phyloP scores from a whole-genome alignment of 2,888 invertebrate species.

The Spilosoma lubricipeda region DNA sequence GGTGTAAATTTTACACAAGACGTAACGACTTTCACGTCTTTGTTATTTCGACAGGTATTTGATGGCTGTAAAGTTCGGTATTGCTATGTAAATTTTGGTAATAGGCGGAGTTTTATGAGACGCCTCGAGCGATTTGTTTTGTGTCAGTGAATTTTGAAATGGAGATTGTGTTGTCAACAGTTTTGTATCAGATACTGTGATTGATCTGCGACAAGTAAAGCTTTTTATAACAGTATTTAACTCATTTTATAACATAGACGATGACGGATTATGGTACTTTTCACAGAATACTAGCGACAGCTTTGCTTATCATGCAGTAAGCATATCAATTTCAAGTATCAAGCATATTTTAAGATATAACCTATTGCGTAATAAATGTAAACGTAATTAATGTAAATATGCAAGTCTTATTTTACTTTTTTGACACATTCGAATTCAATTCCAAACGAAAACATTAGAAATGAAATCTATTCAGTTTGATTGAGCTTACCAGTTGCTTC shows the following conservation, averaged over 20 bases:
- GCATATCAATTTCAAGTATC: too few species aligned
- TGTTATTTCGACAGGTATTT: conserved; percentile 50
- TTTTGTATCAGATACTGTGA: not conserved
- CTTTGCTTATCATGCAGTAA: too few species aligned
- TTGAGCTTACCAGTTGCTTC: too few species aligned
- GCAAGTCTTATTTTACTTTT: too few species aligned
- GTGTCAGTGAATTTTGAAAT: not conserved
- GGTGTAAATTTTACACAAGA: conserved; percentile 36
- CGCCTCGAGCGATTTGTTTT: conserved; percentile 6
- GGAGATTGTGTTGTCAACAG: not conserved
- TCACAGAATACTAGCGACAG: not conserved
- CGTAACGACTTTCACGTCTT: conserved; percentile 50
- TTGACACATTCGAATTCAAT: too few species aligned
- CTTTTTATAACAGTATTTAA: not conserved
- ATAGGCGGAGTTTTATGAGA: conserved; percentile 32
- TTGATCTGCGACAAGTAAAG: not conserved
- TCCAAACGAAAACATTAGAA: too few species aligned
- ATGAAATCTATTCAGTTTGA: too few species aligned
- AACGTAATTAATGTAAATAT: too few species aligned
- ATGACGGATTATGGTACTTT: not conserved
- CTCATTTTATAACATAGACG: not conserved
- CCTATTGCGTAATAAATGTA: too few species aligned
- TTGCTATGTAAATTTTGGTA: conserved; percentile 41
- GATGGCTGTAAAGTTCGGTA: conserved; percentile 36
- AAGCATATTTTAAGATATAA: too few species aligned